Conservation (phyloP, 2,888 invertebrate species). For the Ferdinandea cuprea region DNA sequence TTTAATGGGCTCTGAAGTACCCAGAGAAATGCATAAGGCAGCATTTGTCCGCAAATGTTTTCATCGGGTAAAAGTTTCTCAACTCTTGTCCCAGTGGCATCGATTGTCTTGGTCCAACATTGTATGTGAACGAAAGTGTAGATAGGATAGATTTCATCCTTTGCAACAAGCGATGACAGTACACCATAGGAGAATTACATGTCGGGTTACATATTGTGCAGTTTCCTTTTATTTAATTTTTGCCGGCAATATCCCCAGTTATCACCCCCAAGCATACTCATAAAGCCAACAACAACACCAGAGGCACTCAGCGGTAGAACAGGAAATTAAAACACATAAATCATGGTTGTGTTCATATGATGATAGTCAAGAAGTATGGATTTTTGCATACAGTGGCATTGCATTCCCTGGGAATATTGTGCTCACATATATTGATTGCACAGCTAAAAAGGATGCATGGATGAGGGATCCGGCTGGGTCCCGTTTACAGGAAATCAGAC, state of each 20-base stretch:
- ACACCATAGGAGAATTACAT: slow-evolving; percentile 78
- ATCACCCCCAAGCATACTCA: slow-evolving; percentile 18
- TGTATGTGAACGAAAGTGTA: slow-evolving; percentile 10
- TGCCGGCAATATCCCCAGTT: slow-evolving; percentile 49
- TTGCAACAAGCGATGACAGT: slow-evolving; percentile 68
- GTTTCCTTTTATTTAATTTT: slow-evolving; percentile 78
- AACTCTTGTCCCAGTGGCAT: slow-evolving; percentile 50
- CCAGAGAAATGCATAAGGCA: slow-evolving; percentile 19
- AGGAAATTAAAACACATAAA: slow-evolving; percentile 83
- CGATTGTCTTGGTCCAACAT: slow-evolving; percentile 31
- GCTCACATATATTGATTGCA: slow-evolving; percentile 71
- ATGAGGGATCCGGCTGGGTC: slow-evolving; percentile 17
- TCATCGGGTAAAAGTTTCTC: slow-evolving; percentile 28
- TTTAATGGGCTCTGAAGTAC: slow-evolving; percentile 26
- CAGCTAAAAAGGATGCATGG: slow-evolving; percentile 65
- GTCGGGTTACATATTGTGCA: slow-evolving; percentile 78
- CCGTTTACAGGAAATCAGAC: slow-evolving; percentile 67
- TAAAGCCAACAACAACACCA: slow-evolving; percentile 44
- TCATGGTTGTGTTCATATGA: slow-evolving; percentile 77
- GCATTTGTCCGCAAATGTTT: slow-evolving; percentile 31
- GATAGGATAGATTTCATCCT: slow-evolving; percentile 52
- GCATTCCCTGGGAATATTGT: slow-evolving; percentile 36
- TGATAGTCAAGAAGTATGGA: slow-evolving; percentile 74
- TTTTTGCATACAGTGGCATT: slow-evolving; percentile 42
- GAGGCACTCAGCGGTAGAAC: slow-evolving; percentile 77